phyloP scores from a whole-genome alignment of 2,888 invertebrate genomes.

The Sisyra nigra region DNA sequence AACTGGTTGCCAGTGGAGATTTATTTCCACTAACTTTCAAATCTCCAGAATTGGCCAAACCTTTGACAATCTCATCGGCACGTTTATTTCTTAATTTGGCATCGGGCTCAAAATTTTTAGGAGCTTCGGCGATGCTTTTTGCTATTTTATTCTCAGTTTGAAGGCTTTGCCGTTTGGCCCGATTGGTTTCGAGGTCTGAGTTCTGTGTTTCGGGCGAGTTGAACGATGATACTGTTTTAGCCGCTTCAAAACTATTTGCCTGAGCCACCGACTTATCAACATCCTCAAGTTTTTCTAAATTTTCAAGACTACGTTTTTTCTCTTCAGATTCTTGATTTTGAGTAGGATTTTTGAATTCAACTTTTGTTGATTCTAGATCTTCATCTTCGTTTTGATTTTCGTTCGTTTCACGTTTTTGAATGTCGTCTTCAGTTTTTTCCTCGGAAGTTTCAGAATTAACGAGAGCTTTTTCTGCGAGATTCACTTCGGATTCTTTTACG shows the following conservation, averaged over 20 bases:
- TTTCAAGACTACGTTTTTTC: conserved; percentile 1
- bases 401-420: neutral
- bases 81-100: conserved; percentile 4
- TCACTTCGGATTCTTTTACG: no score
- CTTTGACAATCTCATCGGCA: conserved; percentile 14
- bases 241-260: conserved; percentile 2
- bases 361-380: neutral
- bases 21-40: conserved; percentile 19
- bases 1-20: conserved; percentile 15
- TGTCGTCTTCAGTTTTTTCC: no score
- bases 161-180: neutral
- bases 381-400: neutral
- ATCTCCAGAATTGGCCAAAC: conserved; percentile 17
- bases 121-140: neutral
- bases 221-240: neutral
- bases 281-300: conserved; percentile 6
- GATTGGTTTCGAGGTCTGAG: neutral
- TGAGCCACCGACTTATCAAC: conserved; percentile 4
- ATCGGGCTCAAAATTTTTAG: neutral
- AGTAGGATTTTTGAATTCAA: neutral
- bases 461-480: no score
- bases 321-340: neutral
- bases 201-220: neutral
- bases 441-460: no score
- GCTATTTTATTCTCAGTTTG: neutral